phyloP scores from a whole-genome alignment of 2,113 vertebrate genomes.

The Polyodon spathula region DNA sequence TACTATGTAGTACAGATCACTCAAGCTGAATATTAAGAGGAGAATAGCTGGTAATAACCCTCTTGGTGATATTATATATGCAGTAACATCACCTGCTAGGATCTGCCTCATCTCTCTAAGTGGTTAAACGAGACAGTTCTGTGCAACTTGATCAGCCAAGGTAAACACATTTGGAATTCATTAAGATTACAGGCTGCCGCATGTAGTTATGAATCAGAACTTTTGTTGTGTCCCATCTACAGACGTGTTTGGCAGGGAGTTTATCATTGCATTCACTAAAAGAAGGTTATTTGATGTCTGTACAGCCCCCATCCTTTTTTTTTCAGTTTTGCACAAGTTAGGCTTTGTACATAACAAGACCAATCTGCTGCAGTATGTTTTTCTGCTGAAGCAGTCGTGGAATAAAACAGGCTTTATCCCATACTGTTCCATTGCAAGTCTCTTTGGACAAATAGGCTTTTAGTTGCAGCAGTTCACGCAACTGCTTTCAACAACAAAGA shows the following conservation, averaged over 20 bases:
- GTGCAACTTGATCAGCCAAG: background rate
- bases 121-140: too few species aligned
- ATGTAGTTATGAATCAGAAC: background rate
- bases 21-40: too few species aligned
- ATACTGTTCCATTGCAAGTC: too few species aligned
- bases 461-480: background rate
- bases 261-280: too few species aligned
- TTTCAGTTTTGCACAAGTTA: background rate
- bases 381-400: background rate
- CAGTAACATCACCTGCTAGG: too few species aligned
- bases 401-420: background rate
- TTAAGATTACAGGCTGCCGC: background rate
- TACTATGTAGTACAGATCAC: too few species aligned
- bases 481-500: background rate
- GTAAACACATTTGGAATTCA: background rate
- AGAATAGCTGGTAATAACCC: too few species aligned
- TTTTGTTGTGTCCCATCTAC: background rate
- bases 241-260: too few species aligned
- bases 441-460: background rate
- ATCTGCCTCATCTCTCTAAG: too few species aligned
- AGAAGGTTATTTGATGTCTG: background rate
- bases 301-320: background rate
- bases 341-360: background rate
- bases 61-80: too few species aligned
- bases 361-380: too few species aligned